phyloP scores from a whole-genome alignment of 2,888 invertebrate species.

The Tachina lurida region DNA sequence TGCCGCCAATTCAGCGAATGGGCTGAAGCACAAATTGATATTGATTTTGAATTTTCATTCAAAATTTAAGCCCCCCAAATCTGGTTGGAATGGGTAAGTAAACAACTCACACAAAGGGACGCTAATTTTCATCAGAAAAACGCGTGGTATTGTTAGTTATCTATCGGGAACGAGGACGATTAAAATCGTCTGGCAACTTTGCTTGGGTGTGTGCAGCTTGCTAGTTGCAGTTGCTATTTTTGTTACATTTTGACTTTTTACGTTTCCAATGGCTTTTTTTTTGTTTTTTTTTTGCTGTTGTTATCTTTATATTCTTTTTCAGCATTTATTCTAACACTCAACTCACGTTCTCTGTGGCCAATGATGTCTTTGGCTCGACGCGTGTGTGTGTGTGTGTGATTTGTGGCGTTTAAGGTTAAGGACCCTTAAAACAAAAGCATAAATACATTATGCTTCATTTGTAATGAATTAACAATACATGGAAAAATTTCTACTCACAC shows the following conservation, averaged over 20 bases:
- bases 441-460: constrained; percentile 44
- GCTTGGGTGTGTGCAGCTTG: neutral
- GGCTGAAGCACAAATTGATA: too few species aligned
- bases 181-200: neutral
- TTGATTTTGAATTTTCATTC: too few species aligned
- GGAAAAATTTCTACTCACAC: neutral
- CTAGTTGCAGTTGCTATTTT: neutral
- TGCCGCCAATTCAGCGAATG: too few species aligned
- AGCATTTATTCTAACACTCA: constrained; percentile 16
- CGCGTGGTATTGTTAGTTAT: neutral
- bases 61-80: too few species aligned
- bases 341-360: constrained; percentile 33
- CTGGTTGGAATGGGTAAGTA: too few species aligned
- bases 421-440: constrained; percentile 60
- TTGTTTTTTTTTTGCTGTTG: neutral
- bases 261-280: neutral
- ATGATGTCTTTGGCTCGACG: constrained; percentile 17
- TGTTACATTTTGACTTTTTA: constrained; percentile 21
- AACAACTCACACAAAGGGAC: too few species aligned
- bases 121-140: too few species aligned
- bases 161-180: too few species aligned
- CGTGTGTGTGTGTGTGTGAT: constrained; percentile 17
- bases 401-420: constrained; percentile 66
- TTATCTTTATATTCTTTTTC: constrained; percentile 8
- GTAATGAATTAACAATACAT: constrained; percentile 4